These are phyloP conservation scores for Anhinga rufa DNA, from an alignment of 2,113 vertebrate genomes.

Conservation along the genomic window DNA sequence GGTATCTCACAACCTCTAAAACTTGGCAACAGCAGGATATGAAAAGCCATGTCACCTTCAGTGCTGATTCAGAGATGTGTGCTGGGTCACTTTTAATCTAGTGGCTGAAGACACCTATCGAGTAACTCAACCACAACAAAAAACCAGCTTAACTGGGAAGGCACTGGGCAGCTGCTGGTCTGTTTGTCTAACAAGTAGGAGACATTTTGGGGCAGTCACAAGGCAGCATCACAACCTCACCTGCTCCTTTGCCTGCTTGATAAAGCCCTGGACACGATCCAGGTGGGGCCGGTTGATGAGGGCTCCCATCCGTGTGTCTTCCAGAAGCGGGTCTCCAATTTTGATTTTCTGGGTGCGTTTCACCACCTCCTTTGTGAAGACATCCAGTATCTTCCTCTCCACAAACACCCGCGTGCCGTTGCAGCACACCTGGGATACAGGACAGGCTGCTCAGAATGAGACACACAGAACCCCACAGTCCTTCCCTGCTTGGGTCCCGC, in stretches of 20 bases:
- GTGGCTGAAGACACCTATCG: neutral
- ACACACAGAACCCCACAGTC: neutral
- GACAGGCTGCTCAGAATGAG: neutral
- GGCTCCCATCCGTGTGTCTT: slow-evolving; percentile 89
- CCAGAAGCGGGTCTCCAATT: slow-evolving; percentile 87
- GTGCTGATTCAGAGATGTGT: neutral
- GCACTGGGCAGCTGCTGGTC: neutral
- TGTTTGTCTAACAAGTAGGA: neutral
- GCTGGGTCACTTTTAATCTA: neutral
- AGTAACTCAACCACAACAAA: neutral
- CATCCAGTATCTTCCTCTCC: slow-evolving; percentile 83
- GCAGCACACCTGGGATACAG: slow-evolving; percentile 84
- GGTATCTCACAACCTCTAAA: neutral
- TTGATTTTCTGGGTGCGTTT: slow-evolving; percentile 85
- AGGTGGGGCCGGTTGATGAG: slow-evolving; percentile 88
- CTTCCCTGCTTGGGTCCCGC: neutral
- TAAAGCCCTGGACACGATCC: slow-evolving; percentile 85
- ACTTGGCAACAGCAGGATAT: neutral
- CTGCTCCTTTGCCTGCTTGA: slow-evolving; percentile 85
- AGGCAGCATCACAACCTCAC: slow-evolving; percentile 59
- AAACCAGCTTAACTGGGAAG: neutral
- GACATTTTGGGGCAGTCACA: neutral
- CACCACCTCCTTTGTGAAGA: slow-evolving; percentile 87
- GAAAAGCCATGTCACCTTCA: neutral
- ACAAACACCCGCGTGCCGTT: slow-evolving; percentile 95